Base-by-base conservation (phyloP, 2,113 vertebrate genomes). In the Cepphus grylle region DNA sequence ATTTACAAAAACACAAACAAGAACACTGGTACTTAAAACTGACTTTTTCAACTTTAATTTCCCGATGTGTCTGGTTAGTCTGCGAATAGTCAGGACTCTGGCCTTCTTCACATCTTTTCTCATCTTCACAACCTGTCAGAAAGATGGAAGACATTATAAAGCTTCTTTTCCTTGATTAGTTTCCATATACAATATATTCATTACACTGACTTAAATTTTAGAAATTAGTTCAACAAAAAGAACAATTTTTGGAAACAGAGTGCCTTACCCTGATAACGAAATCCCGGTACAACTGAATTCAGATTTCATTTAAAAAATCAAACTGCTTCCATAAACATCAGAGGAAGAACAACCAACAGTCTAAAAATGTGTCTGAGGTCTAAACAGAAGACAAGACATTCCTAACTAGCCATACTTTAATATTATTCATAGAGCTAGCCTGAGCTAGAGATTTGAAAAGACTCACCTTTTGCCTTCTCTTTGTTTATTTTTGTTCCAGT, bases 51-150 rank as follows among this genome's bases (percentile, higher is more conserved):
- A 98, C 96, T 99, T 99, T 56, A 99, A 95, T n/a, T 97, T 97
- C 6, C 80, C 15, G 1, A 99, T 99, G 90, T 99, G 99, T 52
- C 99, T 98, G 11, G 98, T 98, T 88, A 99, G 96, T 96, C 98
- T 99, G 85, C 99, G 98, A 96, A 99, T 99, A 92, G 99, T 97
- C 90, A 99, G 93, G 71, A 98, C 98, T 97, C 98, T 98, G 53
- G 99, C 97, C 95, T 98, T 98, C 97, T 99, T 99, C 94, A 99
- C 99, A 95, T 99, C 99, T 97, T 98, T 99, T 95, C 99, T 99
- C 99, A 99, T 99, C 97, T 98, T 99, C 95, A 99, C 99, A 96
- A 99, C 99, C 98, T 99, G 98, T 98, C 66, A 98, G 93, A 61
- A 97, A 97, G 62, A 96, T 71, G 22, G 62, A 97, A 81, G 47